A percentile compares a stretch with the other conserved stretches of the same genome.
phyloP scores from a whole-genome alignment of 2,888 invertebrate genomes.

The Caenorhabditis sulstoni region DNA sequence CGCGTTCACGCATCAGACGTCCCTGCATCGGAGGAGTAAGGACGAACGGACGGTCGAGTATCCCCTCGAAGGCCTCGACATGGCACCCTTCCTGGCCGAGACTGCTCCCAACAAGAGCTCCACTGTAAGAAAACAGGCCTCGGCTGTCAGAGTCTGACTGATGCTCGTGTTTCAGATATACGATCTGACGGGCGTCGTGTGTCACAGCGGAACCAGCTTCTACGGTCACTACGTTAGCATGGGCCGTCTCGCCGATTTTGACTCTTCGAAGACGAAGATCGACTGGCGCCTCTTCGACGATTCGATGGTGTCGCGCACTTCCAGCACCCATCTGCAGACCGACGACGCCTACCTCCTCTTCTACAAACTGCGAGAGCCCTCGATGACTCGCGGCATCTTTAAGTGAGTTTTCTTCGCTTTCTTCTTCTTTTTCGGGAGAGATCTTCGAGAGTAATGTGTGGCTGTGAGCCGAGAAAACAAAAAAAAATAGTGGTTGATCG shows the following conservation, averaged over 20 bases:
- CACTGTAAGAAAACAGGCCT: conserved; percentile 62
- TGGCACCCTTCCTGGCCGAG: conserved; percentile 68
- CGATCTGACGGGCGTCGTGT: conserved; percentile 83
- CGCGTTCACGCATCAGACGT: conserved; percentile 60
- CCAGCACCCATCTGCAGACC: conserved; percentile 72
- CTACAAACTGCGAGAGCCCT: conserved; percentile 75
- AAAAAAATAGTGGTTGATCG: no score
- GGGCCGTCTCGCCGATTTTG: conserved; percentile 81
- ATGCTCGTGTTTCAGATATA: conserved; percentile 80
- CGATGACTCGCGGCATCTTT: conserved; percentile 59
- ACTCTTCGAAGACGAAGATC: conserved; percentile 81
- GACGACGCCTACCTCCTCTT: conserved; percentile 81
- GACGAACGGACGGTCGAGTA: conserved; percentile 73
- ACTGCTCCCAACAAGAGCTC: conserved; percentile 70
- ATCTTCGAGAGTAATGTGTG: neutral
- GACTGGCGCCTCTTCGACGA: conserved; percentile 81
- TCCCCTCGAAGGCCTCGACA: conserved; percentile 76
- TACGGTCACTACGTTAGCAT: conserved; percentile 83
- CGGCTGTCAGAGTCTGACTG: conserved; percentile 38
- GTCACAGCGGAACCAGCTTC: conserved; percentile 80
- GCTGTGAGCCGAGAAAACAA: no score
- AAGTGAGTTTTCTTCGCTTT: conserved; percentile 36
- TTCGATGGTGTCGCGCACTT: conserved; percentile 76
- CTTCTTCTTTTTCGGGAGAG: no score
- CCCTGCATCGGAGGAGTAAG: conserved; percentile 70